These are phyloP conservation scores for Diorhabda elongata DNA, from an alignment of 1,140 invertebrate species.

Conservation along the genomic window DNA sequence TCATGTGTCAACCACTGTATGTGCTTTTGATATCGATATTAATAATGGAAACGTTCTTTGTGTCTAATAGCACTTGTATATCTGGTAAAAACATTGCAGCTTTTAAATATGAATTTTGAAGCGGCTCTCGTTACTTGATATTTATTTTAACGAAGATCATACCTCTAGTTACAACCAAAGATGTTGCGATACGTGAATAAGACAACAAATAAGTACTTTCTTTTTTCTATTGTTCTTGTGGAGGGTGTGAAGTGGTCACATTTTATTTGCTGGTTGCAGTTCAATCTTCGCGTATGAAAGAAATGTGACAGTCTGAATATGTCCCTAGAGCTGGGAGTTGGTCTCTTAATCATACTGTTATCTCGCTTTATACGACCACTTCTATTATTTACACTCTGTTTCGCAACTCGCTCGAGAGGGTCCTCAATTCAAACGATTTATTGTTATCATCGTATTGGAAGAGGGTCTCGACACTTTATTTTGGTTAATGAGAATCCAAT, in stretches of 20 bases:
- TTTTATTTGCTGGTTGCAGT: slow-evolving; percentile 42
- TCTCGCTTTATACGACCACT: slow-evolving; percentile 27
- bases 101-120: too few relatives aligned
- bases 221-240: slow-evolving; percentile 29
- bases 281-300: slow-evolving; percentile 41
- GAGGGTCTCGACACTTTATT: slow-evolving; percentile 8
- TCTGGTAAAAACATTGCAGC: too few relatives aligned
- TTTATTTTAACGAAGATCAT: too few relatives aligned
- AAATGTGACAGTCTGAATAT: slow-evolving; percentile 43
- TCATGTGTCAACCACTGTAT: too few relatives aligned
- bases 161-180: too few relatives aligned
- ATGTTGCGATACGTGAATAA: neutral
- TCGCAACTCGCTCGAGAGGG: slow-evolving; percentile 18
- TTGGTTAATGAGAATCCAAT: slow-evolving; percentile 16
- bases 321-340: slow-evolving; percentile 37
- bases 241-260: slow-evolving; percentile 42
- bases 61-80: too few relatives aligned
- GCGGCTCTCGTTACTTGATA: too few relatives aligned
- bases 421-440: slow-evolving; percentile 19
- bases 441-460: slow-evolving; percentile 15
- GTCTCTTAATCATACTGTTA: slow-evolving; percentile 43
- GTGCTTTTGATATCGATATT: too few relatives aligned
- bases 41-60: too few relatives aligned
- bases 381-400: slow-evolving; percentile 21
- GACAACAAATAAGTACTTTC: neutral